These are phyloP conservation scores for Tipula vernalis DNA, from an alignment of 2,888 invertebrate species.

Conservation along the genomic window DNA sequence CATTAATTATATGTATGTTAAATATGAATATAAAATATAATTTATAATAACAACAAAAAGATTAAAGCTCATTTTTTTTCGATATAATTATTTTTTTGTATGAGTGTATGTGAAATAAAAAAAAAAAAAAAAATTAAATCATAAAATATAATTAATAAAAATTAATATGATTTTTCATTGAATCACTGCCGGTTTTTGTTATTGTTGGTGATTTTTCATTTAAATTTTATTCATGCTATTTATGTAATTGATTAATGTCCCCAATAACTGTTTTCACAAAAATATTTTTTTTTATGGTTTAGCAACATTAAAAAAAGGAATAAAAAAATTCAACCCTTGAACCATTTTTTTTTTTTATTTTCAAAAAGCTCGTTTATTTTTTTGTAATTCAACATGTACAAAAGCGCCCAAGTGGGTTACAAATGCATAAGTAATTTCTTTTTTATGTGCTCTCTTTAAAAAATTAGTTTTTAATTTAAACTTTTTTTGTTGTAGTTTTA, in stretches of 20 bases:
- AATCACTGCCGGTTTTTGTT: not conserved
- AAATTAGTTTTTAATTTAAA: not conserved
- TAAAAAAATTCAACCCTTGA: not conserved
- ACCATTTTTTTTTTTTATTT: not conserved
- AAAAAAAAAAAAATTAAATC: not conserved
- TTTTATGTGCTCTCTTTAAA: not conserved
- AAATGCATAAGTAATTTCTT: not conserved
- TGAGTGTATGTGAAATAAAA: not conserved
- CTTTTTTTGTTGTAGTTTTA: not conserved
- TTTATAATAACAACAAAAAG: not conserved
- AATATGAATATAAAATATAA: not conserved
- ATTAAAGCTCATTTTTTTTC: not conserved
- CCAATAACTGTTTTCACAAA: not conserved
- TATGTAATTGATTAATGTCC: not conserved
- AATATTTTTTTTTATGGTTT: not conserved
- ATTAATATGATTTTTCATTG: not conserved
- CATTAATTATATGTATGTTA: not conserved
- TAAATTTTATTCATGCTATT: not conserved
- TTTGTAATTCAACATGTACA: not conserved
- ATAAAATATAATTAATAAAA: not conserved
- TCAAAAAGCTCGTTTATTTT: not conserved
- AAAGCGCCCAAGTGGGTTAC: not conserved
- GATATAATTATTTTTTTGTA: not conserved
- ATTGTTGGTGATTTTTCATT: not conserved
- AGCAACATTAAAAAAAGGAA: not conserved